Percentiles rank a stretch among this genome's conserved stretches.
Conservation (phyloP, 2,888 invertebrate genomes). For the Trissoscelio sp. region DNA sequence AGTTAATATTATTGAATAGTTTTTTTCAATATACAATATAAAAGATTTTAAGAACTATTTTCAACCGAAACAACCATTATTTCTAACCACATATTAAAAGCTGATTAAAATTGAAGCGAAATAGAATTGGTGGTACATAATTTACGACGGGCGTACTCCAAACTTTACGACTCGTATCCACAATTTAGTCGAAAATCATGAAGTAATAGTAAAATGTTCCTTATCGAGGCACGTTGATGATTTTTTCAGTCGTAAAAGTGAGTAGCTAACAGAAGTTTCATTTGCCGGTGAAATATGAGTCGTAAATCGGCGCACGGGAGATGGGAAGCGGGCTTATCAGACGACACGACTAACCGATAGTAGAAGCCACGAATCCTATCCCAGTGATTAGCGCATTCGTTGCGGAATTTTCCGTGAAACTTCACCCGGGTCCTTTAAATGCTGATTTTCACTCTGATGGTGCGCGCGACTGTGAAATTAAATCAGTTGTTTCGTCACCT, state of each 20-base stretch:
- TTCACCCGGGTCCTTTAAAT: conserved; percentile 50
- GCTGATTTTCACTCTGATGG: conserved; percentile 51
- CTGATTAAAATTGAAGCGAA: background rate
- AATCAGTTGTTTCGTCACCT: conserved; percentile 69
- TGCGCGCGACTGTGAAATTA: conserved; percentile 57
- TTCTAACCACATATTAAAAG: background rate
- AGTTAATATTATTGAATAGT: too few relatives aligned
- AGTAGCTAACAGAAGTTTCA: conserved; percentile 36
- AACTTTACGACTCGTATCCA: background rate
- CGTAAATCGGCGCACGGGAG: conserved; percentile 33
- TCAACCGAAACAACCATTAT: too few relatives aligned
- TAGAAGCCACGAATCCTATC: conserved; percentile 42
- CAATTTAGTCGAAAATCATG: conserved; percentile 22
- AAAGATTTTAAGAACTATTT: too few relatives aligned
- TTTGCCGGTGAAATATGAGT: conserved; percentile 37
- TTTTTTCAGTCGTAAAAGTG: conserved; percentile 40
- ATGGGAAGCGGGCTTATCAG: conserved; percentile 68
- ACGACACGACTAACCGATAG: conserved; percentile 73
- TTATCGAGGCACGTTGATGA: conserved; percentile 21
- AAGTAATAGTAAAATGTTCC: conserved; percentile 25
- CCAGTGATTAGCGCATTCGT: conserved; percentile 68
- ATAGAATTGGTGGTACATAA: background rate
- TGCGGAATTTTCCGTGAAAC: conserved; percentile 52
- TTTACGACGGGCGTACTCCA: background rate
- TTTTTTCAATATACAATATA: too few relatives aligned